Evolutionary conservation across 2,888 invertebrate species (phyloP).

Genomic region (Leptarthrus brevirostris): DNA sequence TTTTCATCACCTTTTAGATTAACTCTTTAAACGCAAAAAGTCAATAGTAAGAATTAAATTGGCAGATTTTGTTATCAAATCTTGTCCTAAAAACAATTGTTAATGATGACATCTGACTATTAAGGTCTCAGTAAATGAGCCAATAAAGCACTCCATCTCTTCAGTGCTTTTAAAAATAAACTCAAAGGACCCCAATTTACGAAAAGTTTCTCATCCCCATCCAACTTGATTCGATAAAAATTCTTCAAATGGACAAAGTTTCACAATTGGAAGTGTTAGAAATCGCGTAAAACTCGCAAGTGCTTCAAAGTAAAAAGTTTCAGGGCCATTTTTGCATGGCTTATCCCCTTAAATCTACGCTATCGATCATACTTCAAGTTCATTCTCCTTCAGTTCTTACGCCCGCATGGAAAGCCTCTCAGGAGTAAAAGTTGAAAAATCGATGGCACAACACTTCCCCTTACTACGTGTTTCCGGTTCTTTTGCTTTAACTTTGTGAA

Average conservation of each 20-base stretch:
- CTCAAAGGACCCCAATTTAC: background rate
- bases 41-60: no score
- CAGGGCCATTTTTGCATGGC: background rate
- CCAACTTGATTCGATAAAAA: background rate
- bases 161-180: background rate
- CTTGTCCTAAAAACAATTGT: no score
- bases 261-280: background rate
- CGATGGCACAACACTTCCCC: background rate
- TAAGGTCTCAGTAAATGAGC: background rate
- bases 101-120: no score
- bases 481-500: slow-evolving; percentile 16
- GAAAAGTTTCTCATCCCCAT: background rate
- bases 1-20: no score
- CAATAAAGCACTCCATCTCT: background rate
- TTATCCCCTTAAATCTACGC: slow-evolving; percentile 24
- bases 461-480: background rate
- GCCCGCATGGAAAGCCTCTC: slow-evolving; percentile 1
- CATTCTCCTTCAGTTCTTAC: slow-evolving; percentile 11
- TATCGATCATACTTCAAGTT: slow-evolving; percentile 44
- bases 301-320: background rate
- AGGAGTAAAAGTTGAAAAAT: slow-evolving; percentile 28
- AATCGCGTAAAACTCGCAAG: background rate
- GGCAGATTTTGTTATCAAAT: no score
- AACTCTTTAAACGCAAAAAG: no score
- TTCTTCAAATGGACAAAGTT: slow-evolving; percentile 7